Evolutionary conservation across 2,113 vertebrate genomes (phyloP), one percentile per base, ranked within the genome.

Genomic region (Empidonax alnorum): DNA sequence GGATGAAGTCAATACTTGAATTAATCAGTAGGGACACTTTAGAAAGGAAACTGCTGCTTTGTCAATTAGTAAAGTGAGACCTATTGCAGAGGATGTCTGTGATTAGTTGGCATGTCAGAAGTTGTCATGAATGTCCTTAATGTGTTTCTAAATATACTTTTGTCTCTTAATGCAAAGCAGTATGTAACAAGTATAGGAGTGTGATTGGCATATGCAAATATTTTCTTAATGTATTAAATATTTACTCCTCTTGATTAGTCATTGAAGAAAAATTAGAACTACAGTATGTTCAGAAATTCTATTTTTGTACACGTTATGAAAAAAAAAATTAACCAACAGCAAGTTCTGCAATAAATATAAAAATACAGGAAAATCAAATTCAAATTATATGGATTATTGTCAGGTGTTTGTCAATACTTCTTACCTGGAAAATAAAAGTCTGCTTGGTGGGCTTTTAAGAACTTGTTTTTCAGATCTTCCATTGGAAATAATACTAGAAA

Each of bases 131-230:
- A 27, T 75, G 24, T 84, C 77, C 59, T 83, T 80, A 41, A 8
- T 49, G 8, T 76, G 35, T 76, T 90, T 86, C 93, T 87, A 94
- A 95, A 87, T 58, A 80, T 55, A 78, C 9, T 1, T 63, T 44
- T 11, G 22, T 46, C 41, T 77, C 37, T 65, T 74, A 84, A 27
- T 67, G 50, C 24, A 66, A 35, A 66, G 31, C 63, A 61, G 19
- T 35, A 39, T 49, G 16, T 89, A 58, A 66, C 79, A 77, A 81
- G 50, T 62, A 53, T 23, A 74, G 59, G 63, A 84, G 25, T 84
- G 58, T 92, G 93, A 95, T 41, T 89, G 73, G 39, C 87, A 66
- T 91, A 87, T 85, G 61, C 68, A 87, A 42, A 49, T 90, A 39
- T 50, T 92, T 81, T 56, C 39, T 50, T 89, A 46, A 62, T 55